phyloP scores from a whole-genome alignment of 2,113 vertebrate species.

The Podiceps cristatus region DNA sequence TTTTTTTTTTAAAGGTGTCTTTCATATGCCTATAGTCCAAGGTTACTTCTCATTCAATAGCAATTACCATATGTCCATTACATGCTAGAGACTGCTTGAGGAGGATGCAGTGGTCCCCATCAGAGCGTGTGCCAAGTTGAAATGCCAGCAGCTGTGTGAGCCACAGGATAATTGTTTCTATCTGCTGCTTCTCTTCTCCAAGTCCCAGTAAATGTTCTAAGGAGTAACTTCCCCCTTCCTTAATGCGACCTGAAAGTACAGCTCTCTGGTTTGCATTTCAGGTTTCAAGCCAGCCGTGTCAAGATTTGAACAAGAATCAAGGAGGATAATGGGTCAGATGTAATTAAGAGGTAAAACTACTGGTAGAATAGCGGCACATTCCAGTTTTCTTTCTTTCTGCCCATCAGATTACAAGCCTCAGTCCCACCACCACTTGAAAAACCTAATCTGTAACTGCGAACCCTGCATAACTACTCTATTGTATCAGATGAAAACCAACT shows the following conservation, averaged over 20 bases:
- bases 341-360: constrained; percentile 70
- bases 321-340: constrained; percentile 72
- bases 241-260: constrained; percentile 45
- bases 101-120: constrained; percentile 23
- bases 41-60: constrained; percentile 58
- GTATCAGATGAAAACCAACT: constrained; percentile 70
- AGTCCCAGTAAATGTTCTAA: constrained; percentile 58
- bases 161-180: constrained; percentile 54
- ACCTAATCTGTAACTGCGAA: background rate
- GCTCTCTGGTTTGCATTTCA: constrained; percentile 57
- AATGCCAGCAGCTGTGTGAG: constrained; percentile 60
- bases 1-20: constrained; percentile 25
- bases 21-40: constrained; percentile 42
- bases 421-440: constrained; percentile 53
- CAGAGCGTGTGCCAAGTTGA: constrained; percentile 13
- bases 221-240: constrained; percentile 43
- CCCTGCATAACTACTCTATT: constrained; percentile 57
- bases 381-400: constrained; percentile 63
- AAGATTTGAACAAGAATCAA: constrained; percentile 61
- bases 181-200: constrained; percentile 69
- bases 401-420: constrained; percentile 75
- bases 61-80: constrained; percentile 52
- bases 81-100: constrained; percentile 22
- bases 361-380: constrained; percentile 16
- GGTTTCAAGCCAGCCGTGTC: constrained; percentile 68